Percentiles rank a stretch among this genome's conserved stretches.
phyloP scores from a whole-genome alignment of 2,888 invertebrate species.

The Trichogramma evanescens region DNA sequence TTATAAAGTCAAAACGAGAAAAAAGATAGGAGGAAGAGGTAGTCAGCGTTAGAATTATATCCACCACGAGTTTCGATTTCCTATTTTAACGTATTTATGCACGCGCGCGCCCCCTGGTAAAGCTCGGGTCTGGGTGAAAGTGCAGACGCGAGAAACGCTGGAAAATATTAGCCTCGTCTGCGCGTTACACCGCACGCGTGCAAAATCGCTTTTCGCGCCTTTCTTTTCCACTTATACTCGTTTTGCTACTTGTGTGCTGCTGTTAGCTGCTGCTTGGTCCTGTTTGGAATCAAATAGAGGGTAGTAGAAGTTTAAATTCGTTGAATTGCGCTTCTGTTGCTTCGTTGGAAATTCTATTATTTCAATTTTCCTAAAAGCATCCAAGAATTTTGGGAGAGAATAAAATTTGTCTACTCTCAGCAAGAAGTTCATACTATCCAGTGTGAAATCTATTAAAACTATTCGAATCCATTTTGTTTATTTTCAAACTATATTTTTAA shows the following conservation, averaged over 20 bases:
- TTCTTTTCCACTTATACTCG: slow-evolving; percentile 16
- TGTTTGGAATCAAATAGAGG: no score
- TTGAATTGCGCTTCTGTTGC: not conserved
- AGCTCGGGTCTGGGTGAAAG: slow-evolving; percentile 12
- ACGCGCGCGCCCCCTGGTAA: not conserved
- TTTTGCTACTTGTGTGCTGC: slow-evolving; percentile 9
- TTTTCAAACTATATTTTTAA: no score
- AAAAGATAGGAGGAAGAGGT: no score
- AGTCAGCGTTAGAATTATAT: slow-evolving; percentile 36
- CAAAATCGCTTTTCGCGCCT: slow-evolving; percentile 1
- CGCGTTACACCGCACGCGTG: slow-evolving; percentile 2
- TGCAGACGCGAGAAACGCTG: slow-evolving; percentile 1
- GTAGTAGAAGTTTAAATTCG: no score
- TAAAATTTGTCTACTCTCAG: no score
- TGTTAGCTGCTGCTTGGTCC: not conserved
- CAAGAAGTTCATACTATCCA: no score
- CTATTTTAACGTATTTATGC: slow-evolving; percentile 46
- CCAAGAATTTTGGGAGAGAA: not conserved
- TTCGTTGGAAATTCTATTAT: slow-evolving; percentile 11
- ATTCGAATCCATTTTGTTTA: no score
- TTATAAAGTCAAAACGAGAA: slow-evolving; percentile 21
- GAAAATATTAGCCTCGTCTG: slow-evolving; percentile 38
- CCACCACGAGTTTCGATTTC: slow-evolving; percentile 45
- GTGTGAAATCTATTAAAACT: no score
- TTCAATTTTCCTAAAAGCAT: slow-evolving; percentile 19